Percentiles rank a stretch among this genome's conserved stretches.
Conservation (phyloP, 1,140 invertebrate species). For the Drosophila nigromelanica region DNA sequence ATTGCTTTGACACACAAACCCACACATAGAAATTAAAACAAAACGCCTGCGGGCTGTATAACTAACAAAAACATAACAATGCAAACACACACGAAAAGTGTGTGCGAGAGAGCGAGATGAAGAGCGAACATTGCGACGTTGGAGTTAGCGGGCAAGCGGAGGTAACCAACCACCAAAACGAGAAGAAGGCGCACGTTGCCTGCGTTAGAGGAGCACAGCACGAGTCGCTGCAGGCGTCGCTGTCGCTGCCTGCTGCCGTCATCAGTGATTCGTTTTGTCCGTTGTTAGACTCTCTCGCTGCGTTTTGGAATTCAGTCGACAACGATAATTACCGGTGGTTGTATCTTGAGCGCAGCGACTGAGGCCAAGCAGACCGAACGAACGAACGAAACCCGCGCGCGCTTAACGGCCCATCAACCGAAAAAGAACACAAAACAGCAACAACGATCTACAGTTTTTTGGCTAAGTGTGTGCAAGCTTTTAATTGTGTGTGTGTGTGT, state of each 20-base stretch:
- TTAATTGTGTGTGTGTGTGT: conserved; percentile 4
- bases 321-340: conserved; percentile 84
- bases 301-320: conserved; percentile 83
- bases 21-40: conserved; percentile 77
- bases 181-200: neutral
- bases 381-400: conserved; percentile 22
- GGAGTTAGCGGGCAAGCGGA: conserved; percentile 30
- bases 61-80: conserved; percentile 10
- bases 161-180: conserved; percentile 26
- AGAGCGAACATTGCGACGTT: conserved; percentile 23
- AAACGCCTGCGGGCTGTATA: conserved; percentile 61
- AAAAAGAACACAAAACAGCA: conserved; percentile 14
- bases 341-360: conserved; percentile 78
- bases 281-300: conserved; percentile 82
- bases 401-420: conserved; percentile 4
- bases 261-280: conserved; percentile 77
- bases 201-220: conserved; percentile 49
- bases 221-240: conserved; percentile 34
- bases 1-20: conserved; percentile 80
- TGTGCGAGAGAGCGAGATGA: conserved; percentile 47
- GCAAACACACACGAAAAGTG: conserved; percentile 24
- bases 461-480: conserved; percentile 7
- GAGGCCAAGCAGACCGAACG: conserved; percentile 40
- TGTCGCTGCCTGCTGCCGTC: conserved; percentile 49
- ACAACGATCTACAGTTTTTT: conserved; percentile 14